Percentiles rank a stretch among this genome's conserved stretches.
These are phyloP conservation scores for Drosophila navojoa DNA, from an alignment of 1,140 invertebrate species.

Conservation along the genomic window DNA sequence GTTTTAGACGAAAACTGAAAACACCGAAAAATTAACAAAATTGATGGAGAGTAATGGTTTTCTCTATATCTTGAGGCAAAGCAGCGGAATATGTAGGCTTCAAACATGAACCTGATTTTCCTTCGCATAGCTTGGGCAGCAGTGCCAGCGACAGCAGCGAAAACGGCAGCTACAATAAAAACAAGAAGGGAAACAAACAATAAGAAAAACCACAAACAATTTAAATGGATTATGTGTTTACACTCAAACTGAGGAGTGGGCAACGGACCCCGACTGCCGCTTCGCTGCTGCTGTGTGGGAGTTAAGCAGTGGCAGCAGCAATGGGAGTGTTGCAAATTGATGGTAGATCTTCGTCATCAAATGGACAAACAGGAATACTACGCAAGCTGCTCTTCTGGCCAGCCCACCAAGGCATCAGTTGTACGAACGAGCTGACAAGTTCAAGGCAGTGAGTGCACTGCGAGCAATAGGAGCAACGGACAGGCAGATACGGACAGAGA, in stretches of 20 bases:
- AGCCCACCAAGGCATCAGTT: slow-evolving; percentile 32
- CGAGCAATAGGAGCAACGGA: neutral
- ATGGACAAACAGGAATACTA: slow-evolving; percentile 48
- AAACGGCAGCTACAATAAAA: slow-evolving; percentile 57
- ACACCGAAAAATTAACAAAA: too few relatives aligned
- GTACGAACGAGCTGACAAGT: slow-evolving; percentile 62
- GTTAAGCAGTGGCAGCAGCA: slow-evolving; percentile 15
- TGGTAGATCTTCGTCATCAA: slow-evolving; percentile 59
- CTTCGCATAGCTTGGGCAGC: slow-evolving; percentile 37
- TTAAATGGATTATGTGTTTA: slow-evolving; percentile 80
- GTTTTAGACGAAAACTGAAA: too few relatives aligned
- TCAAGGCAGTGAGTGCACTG: slow-evolving; percentile 53
- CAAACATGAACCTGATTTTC: slow-evolving; percentile 41
- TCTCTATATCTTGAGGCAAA: slow-evolving; percentile 23
- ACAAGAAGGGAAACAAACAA: slow-evolving; percentile 67
- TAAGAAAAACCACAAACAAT: slow-evolving; percentile 77
- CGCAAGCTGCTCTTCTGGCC: slow-evolving; percentile 19
- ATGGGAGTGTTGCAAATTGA: slow-evolving; percentile 52
- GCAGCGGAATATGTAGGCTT: slow-evolving; percentile 29
- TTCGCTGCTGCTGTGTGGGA: slow-evolving; percentile 2
- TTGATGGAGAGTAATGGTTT: slow-evolving; percentile 7
- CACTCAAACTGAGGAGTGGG: slow-evolving; percentile 59
- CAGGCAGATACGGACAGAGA: slow-evolving; percentile 1
- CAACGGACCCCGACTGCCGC: slow-evolving; percentile 11
- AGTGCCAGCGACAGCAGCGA: slow-evolving; percentile 47